Percentiles rank a stretch among this genome's conserved stretches.
phyloP scores from a whole-genome alignment of 2,888 invertebrate genomes.

The Sarcophaga variegata region DNA sequence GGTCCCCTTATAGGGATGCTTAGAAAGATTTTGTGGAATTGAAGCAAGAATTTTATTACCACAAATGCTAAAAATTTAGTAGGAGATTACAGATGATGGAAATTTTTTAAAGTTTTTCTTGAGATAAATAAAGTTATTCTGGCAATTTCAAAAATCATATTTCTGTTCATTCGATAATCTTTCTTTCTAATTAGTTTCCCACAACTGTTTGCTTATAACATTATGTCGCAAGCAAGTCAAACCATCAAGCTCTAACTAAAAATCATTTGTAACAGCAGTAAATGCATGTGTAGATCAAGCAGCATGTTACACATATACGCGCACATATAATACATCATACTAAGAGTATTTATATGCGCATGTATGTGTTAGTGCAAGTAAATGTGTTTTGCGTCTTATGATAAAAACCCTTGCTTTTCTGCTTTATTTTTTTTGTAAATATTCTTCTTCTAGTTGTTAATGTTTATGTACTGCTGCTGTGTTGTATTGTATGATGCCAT shows the following conservation, averaged over 20 bases:
- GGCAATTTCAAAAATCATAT: background rate
- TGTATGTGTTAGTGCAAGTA: background rate
- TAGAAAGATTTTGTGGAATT: too few relatives aligned
- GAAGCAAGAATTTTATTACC: too few relatives aligned
- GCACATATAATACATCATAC: background rate
- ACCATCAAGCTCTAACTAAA: conserved; percentile 23
- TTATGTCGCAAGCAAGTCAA: conserved; percentile 35
- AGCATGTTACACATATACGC: background rate
- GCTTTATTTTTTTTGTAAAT: conserved; percentile 1
- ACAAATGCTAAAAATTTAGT: too few relatives aligned
- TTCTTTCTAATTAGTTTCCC: background rate
- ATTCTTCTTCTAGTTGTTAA: conserved; percentile 35
- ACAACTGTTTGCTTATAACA: background rate
- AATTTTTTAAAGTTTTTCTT: too few relatives aligned
- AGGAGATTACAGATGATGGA: too few relatives aligned
- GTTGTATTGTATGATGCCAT: conserved; percentile 11
- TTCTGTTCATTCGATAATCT: background rate
- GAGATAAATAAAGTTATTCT: too few relatives aligned
- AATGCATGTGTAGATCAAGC: conserved; percentile 12
- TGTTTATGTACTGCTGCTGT: conserved; percentile 4
- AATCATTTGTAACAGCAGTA: conserved; percentile 13
- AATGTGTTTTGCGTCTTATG: conserved; percentile 32
- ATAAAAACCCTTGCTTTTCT: conserved; percentile 6
- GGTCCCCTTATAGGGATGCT: too few relatives aligned
- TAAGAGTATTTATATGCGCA: conserved; percentile 20